Base-by-base conservation (phyloP, 2,888 invertebrate species). In the Cryptophagus acutangulus region DNA sequence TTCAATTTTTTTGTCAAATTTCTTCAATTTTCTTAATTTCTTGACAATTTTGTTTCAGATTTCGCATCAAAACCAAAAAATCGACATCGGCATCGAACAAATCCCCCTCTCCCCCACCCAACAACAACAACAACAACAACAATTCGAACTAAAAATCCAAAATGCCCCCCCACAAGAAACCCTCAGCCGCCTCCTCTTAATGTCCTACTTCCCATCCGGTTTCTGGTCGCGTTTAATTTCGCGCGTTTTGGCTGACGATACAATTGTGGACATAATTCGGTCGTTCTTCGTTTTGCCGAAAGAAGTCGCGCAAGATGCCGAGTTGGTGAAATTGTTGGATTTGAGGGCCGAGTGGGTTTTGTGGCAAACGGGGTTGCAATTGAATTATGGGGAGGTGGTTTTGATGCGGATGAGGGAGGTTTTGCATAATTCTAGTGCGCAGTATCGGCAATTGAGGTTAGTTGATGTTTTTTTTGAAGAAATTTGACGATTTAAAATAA, bases 141-240 rank as follows among this genome's bases (percentile, higher is more conserved):
- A 57, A 16, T 26, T n/a, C n/a, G n/a, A n/a, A n/a, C n/a, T n/a
- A n/a, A n/a, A n/a, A n/a, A n/a, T n/a, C n/a, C n/a, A n/a, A n/a
- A n/a, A n/a, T n/a, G n/a, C n/a, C n/a, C n/a, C n/a, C n/a, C n/a
- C n/a, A n/a, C n/a, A n/a, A n/a, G n/a, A 20, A 8, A 67, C 81
- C 0, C 75, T 86, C 30, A 78, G 84, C 0, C 75, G 93, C 1
- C 74, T 96, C 38, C 74, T 99, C 9, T 77, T 97, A 6, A 85
- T 97, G 81, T 92, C 95, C 0, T 99, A 99, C 71, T 92, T 97
- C 64, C 99, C 99, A 1, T 87, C 91, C 49, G 97, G 97, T 1
- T 97, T 99, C 73, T 99, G 97, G 96, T 88, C 96, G 1, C 75
- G 97, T 1, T 77, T 99, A 14, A 87, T 92, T 46, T 90, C 94